Percentiles rank a stretch among this genome's conserved stretches.
Evolutionary conservation across 1,140 invertebrate genomes (phyloP).

Genomic region (Plodia interpunctella): DNA sequence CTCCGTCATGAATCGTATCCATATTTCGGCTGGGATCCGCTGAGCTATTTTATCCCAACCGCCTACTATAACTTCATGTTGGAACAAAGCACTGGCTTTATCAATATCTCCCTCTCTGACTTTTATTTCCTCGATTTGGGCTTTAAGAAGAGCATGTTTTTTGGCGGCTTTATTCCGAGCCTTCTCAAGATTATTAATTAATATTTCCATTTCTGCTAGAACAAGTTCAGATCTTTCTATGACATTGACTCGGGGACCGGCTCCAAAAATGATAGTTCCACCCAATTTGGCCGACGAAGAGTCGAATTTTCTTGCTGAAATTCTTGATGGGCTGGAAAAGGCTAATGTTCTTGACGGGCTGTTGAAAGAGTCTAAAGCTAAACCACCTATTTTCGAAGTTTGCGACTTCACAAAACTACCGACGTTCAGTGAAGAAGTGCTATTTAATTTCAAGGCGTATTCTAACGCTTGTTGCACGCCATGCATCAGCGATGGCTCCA

Average conservation of each 20-base stretch:
- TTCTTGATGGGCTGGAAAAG: conserved; percentile 44
- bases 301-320: conserved; percentile 47
- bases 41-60: conserved; percentile 72
- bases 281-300: conserved; percentile 57
- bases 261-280: conserved; percentile 45
- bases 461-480: conserved; percentile 64
- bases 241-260: conserved; percentile 58
- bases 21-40: conserved; percentile 74
- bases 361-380: conserved; percentile 41
- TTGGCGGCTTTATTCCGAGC: conserved; percentile 42
- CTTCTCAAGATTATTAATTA: conserved; percentile 47
- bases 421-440: conserved; percentile 37
- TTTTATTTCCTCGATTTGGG: conserved; percentile 73
- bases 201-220: conserved; percentile 65
- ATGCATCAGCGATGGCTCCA: conserved; percentile 58
- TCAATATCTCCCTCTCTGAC: conserved; percentile 61
- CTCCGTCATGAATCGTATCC: conserved; percentile 75
- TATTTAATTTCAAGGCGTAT: conserved; percentile 52
- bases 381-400: conserved; percentile 39
- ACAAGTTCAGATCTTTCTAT: conserved; percentile 68
- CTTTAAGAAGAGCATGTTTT: conserved; percentile 56
- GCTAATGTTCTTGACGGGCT: conserved; percentile 52
- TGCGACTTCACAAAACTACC: conserved; percentile 55
- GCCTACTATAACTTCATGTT: conserved; percentile 60
- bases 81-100: conserved; percentile 54